Evolutionary conservation across 2,888 invertebrate species (phyloP).

Genomic region (Archaeoteleia sp.): DNA sequence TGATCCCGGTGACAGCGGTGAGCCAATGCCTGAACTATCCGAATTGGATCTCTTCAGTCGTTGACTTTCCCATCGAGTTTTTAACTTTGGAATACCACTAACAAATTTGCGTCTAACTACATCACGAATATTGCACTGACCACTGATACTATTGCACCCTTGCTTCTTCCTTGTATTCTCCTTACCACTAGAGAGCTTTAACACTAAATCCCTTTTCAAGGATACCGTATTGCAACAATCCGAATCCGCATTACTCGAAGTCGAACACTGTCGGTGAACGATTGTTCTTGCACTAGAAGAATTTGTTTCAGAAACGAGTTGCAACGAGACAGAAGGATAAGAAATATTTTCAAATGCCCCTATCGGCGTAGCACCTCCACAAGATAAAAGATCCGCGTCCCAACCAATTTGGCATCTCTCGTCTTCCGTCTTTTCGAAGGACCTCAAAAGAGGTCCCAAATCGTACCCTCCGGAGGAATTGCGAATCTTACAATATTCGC

Average conservation of each 20-base stretch:
- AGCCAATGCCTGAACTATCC: slow-evolving; percentile 68
- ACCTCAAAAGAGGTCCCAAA: slow-evolving; percentile 41
- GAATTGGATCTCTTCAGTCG: slow-evolving; percentile 67
- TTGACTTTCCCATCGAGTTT: slow-evolving; percentile 19
- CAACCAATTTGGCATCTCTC: no score
- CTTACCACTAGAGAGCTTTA: slow-evolving; percentile 25
- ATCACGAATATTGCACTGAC: neutral
- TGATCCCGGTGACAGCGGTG: slow-evolving; percentile 67
- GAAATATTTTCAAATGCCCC: no score
- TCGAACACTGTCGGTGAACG: neutral
- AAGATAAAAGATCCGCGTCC: no score
- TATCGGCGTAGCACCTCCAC: no score
- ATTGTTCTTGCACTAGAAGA: no score
- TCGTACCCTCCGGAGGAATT: slow-evolving; percentile 51
- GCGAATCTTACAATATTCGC: slow-evolving; percentile 56
- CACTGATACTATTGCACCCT: neutral
- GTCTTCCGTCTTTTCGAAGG: slow-evolving; percentile 25
- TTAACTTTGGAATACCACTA: slow-evolving; percentile 59
- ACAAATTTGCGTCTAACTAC: slow-evolving; percentile 19
- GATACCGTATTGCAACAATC: slow-evolving; percentile 22
- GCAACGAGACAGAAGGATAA: no score
- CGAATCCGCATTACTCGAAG: no score
- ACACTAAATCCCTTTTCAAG: slow-evolving; percentile 33
- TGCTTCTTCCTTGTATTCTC: neutral
- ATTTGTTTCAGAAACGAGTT: no score